These are phyloP conservation scores for Esox masquinongy DNA, from an alignment of 2,797 vertebrate genomes.

Conservation along the genomic window DNA sequence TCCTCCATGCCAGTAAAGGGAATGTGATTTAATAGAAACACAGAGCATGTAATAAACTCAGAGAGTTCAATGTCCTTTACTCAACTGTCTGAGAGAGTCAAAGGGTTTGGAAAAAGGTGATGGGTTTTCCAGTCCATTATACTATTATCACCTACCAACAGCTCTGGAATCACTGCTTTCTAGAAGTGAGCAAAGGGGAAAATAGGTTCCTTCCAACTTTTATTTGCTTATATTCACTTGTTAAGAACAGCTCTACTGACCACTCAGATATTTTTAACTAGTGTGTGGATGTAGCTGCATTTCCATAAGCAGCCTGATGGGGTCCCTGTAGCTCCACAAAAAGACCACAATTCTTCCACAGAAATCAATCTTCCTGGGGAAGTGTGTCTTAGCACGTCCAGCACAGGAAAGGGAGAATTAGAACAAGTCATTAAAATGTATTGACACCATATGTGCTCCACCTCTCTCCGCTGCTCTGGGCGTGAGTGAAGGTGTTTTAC, in stretches of 20 bases:
- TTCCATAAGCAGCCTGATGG: constrained; percentile 67
- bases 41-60: constrained; percentile 10
- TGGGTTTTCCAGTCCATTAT: constrained; percentile 5
- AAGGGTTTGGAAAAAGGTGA: constrained; percentile 14
- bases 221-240: not conserved
- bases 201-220: not conserved
- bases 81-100: constrained; percentile 19
- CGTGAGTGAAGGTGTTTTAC: constrained; percentile 60
- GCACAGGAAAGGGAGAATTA: constrained; percentile 87
- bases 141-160: constrained; percentile 10
- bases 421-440: constrained; percentile 86
- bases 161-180: constrained; percentile 1
- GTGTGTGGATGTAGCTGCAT: constrained; percentile 2
- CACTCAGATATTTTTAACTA: too few species aligned
- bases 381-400: constrained; percentile 77
- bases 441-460: constrained; percentile 82
- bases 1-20: not conserved
- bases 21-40: constrained; percentile 36
- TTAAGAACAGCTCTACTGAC: not conserved
- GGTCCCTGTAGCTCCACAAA: constrained; percentile 79
- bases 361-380: constrained; percentile 66
- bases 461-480: constrained; percentile 41
- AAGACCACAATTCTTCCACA: constrained; percentile 19
- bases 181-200: not conserved
- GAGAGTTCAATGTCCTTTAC: constrained; percentile 19